Percentiles rank a stretch among this genome's conserved stretches.
Conservation (phyloP, 2,888 invertebrate genomes). For the Nomada ruficornis region DNA sequence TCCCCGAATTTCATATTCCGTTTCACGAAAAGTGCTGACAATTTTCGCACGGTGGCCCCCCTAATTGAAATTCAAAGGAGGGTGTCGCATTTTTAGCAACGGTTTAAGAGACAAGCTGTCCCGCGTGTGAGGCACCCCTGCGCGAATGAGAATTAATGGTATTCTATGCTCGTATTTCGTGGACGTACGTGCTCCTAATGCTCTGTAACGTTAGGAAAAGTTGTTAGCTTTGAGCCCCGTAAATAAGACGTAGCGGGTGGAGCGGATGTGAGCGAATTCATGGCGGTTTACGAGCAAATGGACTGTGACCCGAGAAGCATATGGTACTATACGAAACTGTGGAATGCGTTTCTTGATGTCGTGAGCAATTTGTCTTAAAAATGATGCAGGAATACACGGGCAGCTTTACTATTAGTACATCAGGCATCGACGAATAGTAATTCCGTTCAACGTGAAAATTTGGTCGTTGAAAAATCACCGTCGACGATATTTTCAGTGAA, state of each 20-base stretch:
- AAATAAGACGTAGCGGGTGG: slow-evolving; percentile 37
- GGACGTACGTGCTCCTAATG: slow-evolving; percentile 37
- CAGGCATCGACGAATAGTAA: neutral
- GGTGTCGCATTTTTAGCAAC: slow-evolving; percentile 1
- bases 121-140: neutral
- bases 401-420: neutral
- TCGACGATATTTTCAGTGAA: no score
- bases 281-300: slow-evolving; percentile 42
- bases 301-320: slow-evolving; percentile 32
- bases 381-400: slow-evolving; percentile 15
- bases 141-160: slow-evolving; percentile 14
- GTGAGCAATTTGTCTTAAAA: slow-evolving; percentile 34
- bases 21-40: neutral
- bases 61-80: slow-evolving; percentile 12
- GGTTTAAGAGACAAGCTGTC: slow-evolving; percentile 1
- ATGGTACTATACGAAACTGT: slow-evolving; percentile 34
- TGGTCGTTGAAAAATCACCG: no score
- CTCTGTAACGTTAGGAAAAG: slow-evolving; percentile 33
- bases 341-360: slow-evolving; percentile 26
- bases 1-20: neutral
- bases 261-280: slow-evolving; percentile 4
- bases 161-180: slow-evolving; percentile 31
- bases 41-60: neutral
- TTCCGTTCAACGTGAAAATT: neutral
- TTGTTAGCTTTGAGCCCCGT: slow-evolving; percentile 43